These are phyloP conservation scores for Poeciliopsis retropinna DNA, from an alignment of 2,113 vertebrate species.

Conservation along the genomic window DNA sequence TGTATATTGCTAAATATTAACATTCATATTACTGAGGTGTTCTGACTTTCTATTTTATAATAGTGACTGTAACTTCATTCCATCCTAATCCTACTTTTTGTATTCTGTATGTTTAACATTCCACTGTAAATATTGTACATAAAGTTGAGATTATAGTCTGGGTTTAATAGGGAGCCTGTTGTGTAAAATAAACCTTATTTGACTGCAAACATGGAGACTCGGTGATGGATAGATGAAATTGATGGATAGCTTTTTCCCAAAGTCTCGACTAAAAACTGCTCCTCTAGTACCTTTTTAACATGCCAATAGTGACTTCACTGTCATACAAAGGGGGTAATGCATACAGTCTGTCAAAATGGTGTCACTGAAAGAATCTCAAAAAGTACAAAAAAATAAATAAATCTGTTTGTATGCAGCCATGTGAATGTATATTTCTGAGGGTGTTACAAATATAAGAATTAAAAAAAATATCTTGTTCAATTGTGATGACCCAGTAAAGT, in stretches of 20 bases:
- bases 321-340: constrained; percentile 54
- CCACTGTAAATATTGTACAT: constrained; percentile 83
- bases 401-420: constrained; percentile 75
- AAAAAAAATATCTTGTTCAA: constrained; percentile 75
- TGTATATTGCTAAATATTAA: constrained; percentile 55
- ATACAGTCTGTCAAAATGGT: constrained; percentile 62
- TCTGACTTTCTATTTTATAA: constrained; percentile 68
- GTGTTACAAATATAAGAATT: constrained; percentile 76
- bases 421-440: constrained; percentile 83
- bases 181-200: constrained; percentile 67
- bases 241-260: constrained; percentile 69
- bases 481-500: constrained; percentile 84
- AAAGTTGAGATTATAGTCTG: constrained; percentile 69
- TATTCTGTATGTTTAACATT: constrained; percentile 76
- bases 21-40: constrained; percentile 60
- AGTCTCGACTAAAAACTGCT: constrained; percentile 57
- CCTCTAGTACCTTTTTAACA: constrained; percentile 62
- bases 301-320: constrained; percentile 66
- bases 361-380: constrained; percentile 65
- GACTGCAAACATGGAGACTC: constrained; percentile 67
- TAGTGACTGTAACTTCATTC: constrained; percentile 72
- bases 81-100: constrained; percentile 74
- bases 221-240: constrained; percentile 52
- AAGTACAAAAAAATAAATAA: constrained; percentile 42
- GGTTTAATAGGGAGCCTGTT: constrained; percentile 70